Evolutionary conservation across 2,888 invertebrate species (phyloP).

Genomic region (Tipula helvola): DNA sequence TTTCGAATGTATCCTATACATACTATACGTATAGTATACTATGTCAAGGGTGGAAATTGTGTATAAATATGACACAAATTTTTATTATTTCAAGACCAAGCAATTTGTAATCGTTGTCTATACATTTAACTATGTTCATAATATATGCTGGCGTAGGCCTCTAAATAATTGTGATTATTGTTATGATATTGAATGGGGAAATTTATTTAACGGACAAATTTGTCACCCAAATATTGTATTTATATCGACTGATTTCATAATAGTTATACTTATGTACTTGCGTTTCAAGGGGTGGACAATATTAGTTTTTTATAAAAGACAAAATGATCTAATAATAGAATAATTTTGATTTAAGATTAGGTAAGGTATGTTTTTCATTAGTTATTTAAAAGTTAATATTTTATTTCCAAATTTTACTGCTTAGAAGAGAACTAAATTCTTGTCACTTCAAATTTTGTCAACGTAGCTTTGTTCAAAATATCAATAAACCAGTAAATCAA

Average conservation of each 20-base stretch:
- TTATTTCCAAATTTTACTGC: no score
- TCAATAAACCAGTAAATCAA: no score
- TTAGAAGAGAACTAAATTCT: no score
- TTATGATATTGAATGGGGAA: background rate
- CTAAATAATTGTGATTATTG: background rate
- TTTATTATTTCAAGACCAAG: background rate
- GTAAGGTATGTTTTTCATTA: no score
- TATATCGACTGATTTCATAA: background rate
- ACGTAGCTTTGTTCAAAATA: no score
- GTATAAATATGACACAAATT: background rate
- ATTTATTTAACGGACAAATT: background rate
- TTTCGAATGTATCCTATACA: background rate
- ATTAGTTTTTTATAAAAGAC: background rate
- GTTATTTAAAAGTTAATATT: no score
- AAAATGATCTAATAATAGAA: background rate
- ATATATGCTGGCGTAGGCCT: background rate
- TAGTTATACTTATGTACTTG: background rate
- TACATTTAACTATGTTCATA: background rate
- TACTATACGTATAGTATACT: background rate
- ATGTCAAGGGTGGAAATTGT: background rate
- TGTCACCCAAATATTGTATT: background rate
- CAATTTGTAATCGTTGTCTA: background rate
- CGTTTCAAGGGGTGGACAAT: background rate
- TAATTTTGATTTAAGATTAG: background rate
- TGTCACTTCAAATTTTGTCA: no score